Evolutionary conservation across 2,113 vertebrate genomes (phyloP).

Genomic region (Oostethus manadensis): DNA sequence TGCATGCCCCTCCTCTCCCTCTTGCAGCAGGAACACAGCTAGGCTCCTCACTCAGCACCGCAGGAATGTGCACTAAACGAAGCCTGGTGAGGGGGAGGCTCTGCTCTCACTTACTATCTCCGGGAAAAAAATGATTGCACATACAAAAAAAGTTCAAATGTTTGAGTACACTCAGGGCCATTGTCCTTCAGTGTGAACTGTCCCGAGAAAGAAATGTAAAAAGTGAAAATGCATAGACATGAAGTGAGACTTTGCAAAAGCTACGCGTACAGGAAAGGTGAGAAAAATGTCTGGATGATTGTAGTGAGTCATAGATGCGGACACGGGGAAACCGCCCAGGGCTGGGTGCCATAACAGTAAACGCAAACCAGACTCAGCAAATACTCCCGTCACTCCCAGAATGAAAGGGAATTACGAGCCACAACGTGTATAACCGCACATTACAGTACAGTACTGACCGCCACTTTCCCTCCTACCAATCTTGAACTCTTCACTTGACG

Average conservation of each 20-base stretch:
- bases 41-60: constrained; percentile 39
- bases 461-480: neutral
- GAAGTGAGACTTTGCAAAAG: neutral
- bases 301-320: constrained; percentile 39
- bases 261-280: constrained; percentile 52
- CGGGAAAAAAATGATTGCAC: constrained; percentile 48
- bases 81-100: constrained; percentile 36
- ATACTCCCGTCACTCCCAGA: constrained; percentile 18
- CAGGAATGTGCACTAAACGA: constrained; percentile 61
- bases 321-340: constrained; percentile 19
- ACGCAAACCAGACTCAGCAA: constrained; percentile 33
- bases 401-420: neutral
- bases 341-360: constrained; percentile 11
- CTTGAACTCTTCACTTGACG: neutral
- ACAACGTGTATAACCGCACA: neutral
- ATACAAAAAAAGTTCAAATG: constrained; percentile 1
- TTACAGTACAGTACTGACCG: neutral
- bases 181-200: neutral
- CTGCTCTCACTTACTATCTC: constrained; percentile 43
- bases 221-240: neutral
- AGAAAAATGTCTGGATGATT: constrained; percentile 58
- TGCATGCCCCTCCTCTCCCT: constrained; percentile 23
- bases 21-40: constrained; percentile 25
- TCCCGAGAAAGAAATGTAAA: neutral
- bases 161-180: neutral